These are phyloP conservation scores for Microcebus ravelobensis DNA, from an alignment of 2,113 vertebrate genomes.

Conservation along the genomic window DNA sequence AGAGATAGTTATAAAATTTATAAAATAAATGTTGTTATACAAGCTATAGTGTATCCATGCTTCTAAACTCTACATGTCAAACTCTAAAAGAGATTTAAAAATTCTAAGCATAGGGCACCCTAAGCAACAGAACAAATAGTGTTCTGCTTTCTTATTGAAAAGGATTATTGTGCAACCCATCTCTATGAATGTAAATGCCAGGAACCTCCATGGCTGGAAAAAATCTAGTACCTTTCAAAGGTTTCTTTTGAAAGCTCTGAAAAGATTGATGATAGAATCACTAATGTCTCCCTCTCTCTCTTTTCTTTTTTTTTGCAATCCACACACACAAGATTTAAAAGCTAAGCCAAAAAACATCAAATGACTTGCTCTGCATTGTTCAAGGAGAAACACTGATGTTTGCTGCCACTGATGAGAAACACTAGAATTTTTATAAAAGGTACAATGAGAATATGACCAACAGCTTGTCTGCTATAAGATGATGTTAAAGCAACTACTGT, in stretches of 20 bases:
- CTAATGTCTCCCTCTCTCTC: neutral
- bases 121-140: neutral
- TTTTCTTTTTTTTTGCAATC: constrained; percentile 16
- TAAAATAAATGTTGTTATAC: neutral
- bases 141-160: neutral
- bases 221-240: neutral
- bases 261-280: constrained; percentile 6
- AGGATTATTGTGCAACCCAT: neutral
- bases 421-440: constrained; percentile 69
- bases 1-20: neutral
- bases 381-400: constrained; percentile 70
- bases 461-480: constrained; percentile 33
- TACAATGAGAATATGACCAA: constrained; percentile 74
- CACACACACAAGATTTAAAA: constrained; percentile 37
- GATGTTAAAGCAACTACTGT: constrained; percentile 50
- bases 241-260: constrained; percentile 13
- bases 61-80: neutral
- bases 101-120: neutral
- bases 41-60: neutral
- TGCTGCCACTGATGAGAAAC: constrained; percentile 57
- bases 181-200: constrained; percentile 3
- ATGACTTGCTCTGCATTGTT: constrained; percentile 35
- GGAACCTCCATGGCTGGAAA: neutral
- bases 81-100: neutral
- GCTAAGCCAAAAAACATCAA: constrained; percentile 65